Evolutionary conservation across 2,797 vertebrate genomes (phyloP), one percentile per base, ranked within the genome.

Genomic region (Threskiornis aethiopicus): DNA sequence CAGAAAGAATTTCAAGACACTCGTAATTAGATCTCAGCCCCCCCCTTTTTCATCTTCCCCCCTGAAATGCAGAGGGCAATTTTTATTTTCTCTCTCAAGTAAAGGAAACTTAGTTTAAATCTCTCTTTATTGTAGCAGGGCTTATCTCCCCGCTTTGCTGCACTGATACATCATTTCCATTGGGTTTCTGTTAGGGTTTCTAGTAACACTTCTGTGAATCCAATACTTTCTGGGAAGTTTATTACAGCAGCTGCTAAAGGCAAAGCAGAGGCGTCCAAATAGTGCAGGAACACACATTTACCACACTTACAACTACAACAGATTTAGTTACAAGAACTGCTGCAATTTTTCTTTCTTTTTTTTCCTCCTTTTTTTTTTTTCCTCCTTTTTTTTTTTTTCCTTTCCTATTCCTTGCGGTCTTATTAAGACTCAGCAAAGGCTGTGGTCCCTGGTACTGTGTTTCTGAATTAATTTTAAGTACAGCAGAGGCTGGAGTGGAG

Each of bases 1-100:
- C 95, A 89, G 87, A 67, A 97, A 87, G 96, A 97, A 97, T 97
- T 97, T 97, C 88, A 87, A 97, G 97, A 88, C 84, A 94, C 91
- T 95, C 65, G 91, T 97, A 98, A 97, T 97, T 96, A 97, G 95
- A 97, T 91, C 94, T 89, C 49, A 5, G 22, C 11, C 13, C 35
- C 65, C 72, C 35, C 66, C 73, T 20, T 41, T 61, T 46, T 44
- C 31, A 57, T 44, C 35, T 29, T 14, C 12, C 6, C 44, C 39
- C 54, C 31, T 1, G 16, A 93, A 94, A 84, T 7, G 71, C 82
- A 59, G 55, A 84, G 55, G 54, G 71, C 13, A 42, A 14, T 79
- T 86, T 97, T 96, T 75, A 88, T 96, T 97, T 95, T 78, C 51
- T 91, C 92, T 90, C 92, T 80, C 79, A 5, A 18, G 84, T 18